Conservation (phyloP, 1,140 invertebrate species). For the Oncopeltus fasciatus region DNA sequence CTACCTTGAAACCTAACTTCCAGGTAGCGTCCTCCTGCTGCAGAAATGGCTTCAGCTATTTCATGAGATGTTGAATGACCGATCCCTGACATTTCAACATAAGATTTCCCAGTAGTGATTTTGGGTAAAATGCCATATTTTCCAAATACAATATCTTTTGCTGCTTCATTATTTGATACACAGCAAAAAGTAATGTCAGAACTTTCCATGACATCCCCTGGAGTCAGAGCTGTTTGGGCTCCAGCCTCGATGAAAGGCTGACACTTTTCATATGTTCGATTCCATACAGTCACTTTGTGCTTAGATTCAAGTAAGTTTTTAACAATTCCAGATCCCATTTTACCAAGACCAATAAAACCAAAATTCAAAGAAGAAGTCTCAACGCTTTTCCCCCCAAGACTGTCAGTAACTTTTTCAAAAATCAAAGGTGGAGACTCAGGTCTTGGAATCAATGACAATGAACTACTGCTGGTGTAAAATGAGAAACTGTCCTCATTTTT, state of each 20-base stretch:
- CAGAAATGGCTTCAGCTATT: constrained; percentile 52
- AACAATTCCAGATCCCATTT: constrained; percentile 91
- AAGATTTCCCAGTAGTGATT: constrained; percentile 66
- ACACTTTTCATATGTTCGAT: constrained; percentile 76
- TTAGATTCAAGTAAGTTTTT: constrained; percentile 89
- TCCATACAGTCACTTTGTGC: constrained; percentile 88
- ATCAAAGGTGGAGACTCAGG: background rate
- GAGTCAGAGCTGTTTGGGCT: constrained; percentile 37
- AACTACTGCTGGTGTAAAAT: background rate
- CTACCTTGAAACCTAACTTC: constrained; percentile 78
- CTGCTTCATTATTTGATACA: constrained; percentile 83
- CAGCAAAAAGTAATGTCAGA: constrained; percentile 92
- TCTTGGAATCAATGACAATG: background rate
- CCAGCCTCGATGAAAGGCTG: constrained; percentile 53
- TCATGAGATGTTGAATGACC: constrained; percentile 87
- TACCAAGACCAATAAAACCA: constrained; percentile 87
- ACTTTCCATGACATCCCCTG: constrained; percentile 77
- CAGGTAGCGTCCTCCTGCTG: constrained; percentile 77
- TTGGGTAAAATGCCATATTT: constrained; percentile 85
- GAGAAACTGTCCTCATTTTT: background rate
- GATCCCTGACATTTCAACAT: constrained; percentile 92
- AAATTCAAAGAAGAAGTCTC: constrained; percentile 74
- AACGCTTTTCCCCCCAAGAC: constrained; percentile 34
- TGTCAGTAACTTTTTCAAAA: background rate
- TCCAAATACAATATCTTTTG: constrained; percentile 94